Base-by-base conservation (phyloP, 2,888 invertebrate genomes). In the Seladonia tumulorum region DNA sequence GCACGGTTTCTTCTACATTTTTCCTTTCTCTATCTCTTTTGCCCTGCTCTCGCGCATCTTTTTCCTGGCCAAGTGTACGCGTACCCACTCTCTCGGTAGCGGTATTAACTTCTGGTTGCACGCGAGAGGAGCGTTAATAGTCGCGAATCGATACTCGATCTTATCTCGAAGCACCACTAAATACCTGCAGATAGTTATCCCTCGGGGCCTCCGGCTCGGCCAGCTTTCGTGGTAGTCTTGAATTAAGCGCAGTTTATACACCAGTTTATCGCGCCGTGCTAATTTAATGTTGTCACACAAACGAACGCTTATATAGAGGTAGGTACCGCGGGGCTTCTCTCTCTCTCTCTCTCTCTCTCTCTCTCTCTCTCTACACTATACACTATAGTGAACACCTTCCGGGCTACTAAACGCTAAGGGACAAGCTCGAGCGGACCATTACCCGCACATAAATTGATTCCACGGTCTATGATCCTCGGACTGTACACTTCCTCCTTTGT, bases 281-380 rank as follows among this genome's bases (percentile, higher is more conserved):
- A 88, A 88, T 88, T 87, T 75, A 80, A 84, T 82, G 87, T 86
- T 88, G 88, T 87, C 87, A 71, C 82, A 86, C 66, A 82, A 86
- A 84, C 66, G 86, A 86, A 85, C 57, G 85, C 79, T 80, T 80
- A 71, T 78, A 76, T 18, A 70, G 76, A 80, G 80, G 49, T n/a
- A 18, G 47, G 39, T 39, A 47, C 29, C 18, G 35, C 66, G 7
- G 39, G n/a, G 22, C 22, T 29, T 29, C 29, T 29, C 29, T 29
- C 29, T 35, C 70, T 29, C 70, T 42, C n/a, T 14, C 70, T 29
- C 70, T 42, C n/a, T 14, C 70, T 29, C 70, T 42, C n/a, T 14
- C 70, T 29, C 70, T 42, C n/a, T 14, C 70, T 29, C 70, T 42
- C n/a, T 14, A 14, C 70, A n/a, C n/a, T 14, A 2, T 45, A 18